These are phyloP conservation scores for Rhinichthys klamathensis DNA, from an alignment of 2,113 vertebrate species.

Conservation along the genomic window DNA sequence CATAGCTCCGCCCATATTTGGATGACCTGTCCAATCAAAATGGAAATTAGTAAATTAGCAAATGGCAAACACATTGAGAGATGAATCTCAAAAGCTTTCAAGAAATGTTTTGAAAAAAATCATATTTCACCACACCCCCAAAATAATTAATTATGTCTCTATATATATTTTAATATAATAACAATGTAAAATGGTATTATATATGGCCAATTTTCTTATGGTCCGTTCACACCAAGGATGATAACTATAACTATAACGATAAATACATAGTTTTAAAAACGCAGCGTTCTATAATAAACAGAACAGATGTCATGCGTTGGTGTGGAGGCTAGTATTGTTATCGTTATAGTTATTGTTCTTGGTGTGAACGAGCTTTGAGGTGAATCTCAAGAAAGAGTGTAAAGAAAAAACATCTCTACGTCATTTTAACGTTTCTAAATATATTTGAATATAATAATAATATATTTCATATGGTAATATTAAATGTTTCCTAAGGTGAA, in stretches of 20 bases:
- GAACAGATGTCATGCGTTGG: too few relatives aligned
- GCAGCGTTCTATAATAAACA: too few relatives aligned
- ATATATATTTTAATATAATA: background rate
- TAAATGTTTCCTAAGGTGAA: background rate
- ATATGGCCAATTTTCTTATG: background rate
- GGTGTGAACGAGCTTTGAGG: too few relatives aligned
- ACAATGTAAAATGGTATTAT: background rate
- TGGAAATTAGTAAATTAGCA: background rate
- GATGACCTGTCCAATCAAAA: conserved; percentile 83
- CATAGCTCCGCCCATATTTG: conserved; percentile 97
- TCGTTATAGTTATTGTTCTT: too few relatives aligned
- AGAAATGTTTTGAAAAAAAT: background rate
- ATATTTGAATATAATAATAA: background rate
- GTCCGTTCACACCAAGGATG: too few relatives aligned
- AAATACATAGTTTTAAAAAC: too few relatives aligned
- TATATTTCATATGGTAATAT: background rate
- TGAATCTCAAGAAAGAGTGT: too few relatives aligned
- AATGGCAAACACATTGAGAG: background rate
- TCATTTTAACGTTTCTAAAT: too few relatives aligned
- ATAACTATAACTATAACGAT: too few relatives aligned
- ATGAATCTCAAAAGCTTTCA: background rate
- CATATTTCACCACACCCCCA: background rate
- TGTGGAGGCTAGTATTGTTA: too few relatives aligned
- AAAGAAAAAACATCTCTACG: too few relatives aligned
- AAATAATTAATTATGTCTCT: background rate